Base-by-base conservation (phyloP, 2,797 vertebrate genomes). In the Amblyopsis hoosieri region DNA sequence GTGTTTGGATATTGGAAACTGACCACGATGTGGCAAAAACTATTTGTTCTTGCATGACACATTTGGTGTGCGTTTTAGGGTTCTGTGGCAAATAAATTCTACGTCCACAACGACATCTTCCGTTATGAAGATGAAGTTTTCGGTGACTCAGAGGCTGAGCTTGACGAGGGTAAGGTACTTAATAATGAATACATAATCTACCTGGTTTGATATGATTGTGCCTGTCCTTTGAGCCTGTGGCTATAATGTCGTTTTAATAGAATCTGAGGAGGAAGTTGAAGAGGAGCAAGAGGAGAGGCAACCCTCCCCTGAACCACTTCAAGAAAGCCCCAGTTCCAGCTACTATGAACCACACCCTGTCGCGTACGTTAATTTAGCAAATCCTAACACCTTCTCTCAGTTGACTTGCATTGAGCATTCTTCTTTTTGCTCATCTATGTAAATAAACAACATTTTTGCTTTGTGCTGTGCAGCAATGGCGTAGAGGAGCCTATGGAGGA, bases 71-170 rank as follows among this genome's bases (percentile, higher is more conserved):
- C 78, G 85, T 56, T 45, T 0, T 74, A 99, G 98, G 98, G 98
- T 12, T 99, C 98, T 47, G 97, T 98, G 87, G 96, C 97, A 61
- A 99, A 99, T 90, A 99, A 99, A 73, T 99, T 99, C 90, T 99
- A 98, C 42, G 97, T 99, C 79, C 98, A 99, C 87, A 99, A 99
- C 63, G 98, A 99, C 85, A 99, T 99, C 87, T 99, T 99, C 88
- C 95, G 97, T 60, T 99, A 99, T 0, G 97, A 99, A 87, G 98
- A 99, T 81, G 98, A 99, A 85, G 97, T 99, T 11, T 99, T 99
- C 86, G 96, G 95, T 74, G 97, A 99, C 84, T 99, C 97, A 2
- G 97, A 99, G 89, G 95, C 95, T 69, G 97, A 99, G 75, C 93
- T 99, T 67, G 96, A 92, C 78, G 96, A 98, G 91, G 96, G 96